Evolutionary conservation across 2,113 vertebrate genomes (phyloP), one percentile per base, ranked within the genome.

Genomic region (Zosterops japonicus): DNA sequence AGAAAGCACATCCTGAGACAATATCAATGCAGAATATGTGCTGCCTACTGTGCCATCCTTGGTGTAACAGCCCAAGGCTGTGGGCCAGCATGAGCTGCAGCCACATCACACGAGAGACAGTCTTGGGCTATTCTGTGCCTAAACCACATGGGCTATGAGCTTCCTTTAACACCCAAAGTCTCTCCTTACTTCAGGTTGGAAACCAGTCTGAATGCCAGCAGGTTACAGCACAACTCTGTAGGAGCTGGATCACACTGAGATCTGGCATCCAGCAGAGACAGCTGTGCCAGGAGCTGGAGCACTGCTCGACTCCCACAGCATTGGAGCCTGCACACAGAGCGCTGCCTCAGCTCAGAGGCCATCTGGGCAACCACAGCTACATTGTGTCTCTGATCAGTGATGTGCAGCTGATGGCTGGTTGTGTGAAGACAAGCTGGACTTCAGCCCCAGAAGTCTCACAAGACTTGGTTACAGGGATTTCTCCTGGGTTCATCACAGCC

Each of bases 261-360:
- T 17, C 87, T 96, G 93, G 96, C 93, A 93, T 44, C 41, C 84
- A 39, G 81, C 56, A 56, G 20, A 28, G 52, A 5, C 13, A 2
- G 65, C 78, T 47, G 93, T 96, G 95, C 90, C 95, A 95, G 94
- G 25, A 89, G 80, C 90, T 23, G 78, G 25, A 86, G 60, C 8
- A 4, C 56, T 8, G 83, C 87, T 89, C 6, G 3, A 61, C 93
- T 96, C 93, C 95, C 89, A 94, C 60, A 21, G 94, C 89, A 65
- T 28, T 52, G 36, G 19, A 79, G 93, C 86, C 87, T 71, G 72
- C 92, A 81, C 64, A 42, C 1, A 0, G 60, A 35, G 90, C 60
- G 4, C 63, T 50, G 71, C 64, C 68, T 39, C 82, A 70, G 68
- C 79, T 63, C 67, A 1, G 15, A 64, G 28, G 36, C 49, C 0